Percentiles rank a stretch among this genome's conserved stretches.
Conservation (phyloP, 2,113 vertebrate genomes). For the Garra rufa region DNA sequence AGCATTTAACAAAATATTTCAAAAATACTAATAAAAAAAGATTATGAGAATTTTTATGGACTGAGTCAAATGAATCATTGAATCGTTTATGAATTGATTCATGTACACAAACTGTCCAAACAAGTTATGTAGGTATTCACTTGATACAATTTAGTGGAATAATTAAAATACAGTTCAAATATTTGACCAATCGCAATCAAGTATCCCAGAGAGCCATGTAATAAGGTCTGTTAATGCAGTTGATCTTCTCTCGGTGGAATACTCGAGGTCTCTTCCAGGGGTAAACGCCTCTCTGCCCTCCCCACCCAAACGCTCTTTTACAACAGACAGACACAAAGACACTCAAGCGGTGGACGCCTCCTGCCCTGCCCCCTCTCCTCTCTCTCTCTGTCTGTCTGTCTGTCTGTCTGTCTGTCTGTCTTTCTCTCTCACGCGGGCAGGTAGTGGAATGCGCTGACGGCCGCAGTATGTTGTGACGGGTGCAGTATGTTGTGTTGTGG, state of each 20-base stretch:
- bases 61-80: neutral
- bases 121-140: neutral
- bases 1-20: neutral
- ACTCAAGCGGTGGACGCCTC: slow-evolving; percentile 11
- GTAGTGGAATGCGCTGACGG: slow-evolving; percentile 81
- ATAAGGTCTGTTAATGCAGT: slow-evolving; percentile 32
- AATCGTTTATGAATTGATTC: neutral
- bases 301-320: slow-evolving; percentile 10
- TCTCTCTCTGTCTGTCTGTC: slow-evolving; percentile 25
- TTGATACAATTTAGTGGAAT: neutral
- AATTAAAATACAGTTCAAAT: neutral
- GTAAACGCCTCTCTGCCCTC: slow-evolving; percentile 23
- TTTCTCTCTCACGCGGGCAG: slow-evolving; percentile 63
- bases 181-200: slow-evolving; percentile 7
- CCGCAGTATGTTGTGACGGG: slow-evolving; percentile 53
- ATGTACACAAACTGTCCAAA: neutral
- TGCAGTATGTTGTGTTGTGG: slow-evolving; percentile 57
- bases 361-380: slow-evolving; percentile 25
- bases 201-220: slow-evolving; percentile 4
- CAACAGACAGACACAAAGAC: slow-evolving; percentile 20
- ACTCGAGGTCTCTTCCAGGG: slow-evolving; percentile 23
- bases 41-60: neutral
- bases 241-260: slow-evolving; percentile 17
- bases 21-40: neutral
- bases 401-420: neutral